These are phyloP conservation scores for Palythoa grandis DNA, from an alignment of 92 coral and sea anemone genomes.

Conservation along the genomic window DNA sequence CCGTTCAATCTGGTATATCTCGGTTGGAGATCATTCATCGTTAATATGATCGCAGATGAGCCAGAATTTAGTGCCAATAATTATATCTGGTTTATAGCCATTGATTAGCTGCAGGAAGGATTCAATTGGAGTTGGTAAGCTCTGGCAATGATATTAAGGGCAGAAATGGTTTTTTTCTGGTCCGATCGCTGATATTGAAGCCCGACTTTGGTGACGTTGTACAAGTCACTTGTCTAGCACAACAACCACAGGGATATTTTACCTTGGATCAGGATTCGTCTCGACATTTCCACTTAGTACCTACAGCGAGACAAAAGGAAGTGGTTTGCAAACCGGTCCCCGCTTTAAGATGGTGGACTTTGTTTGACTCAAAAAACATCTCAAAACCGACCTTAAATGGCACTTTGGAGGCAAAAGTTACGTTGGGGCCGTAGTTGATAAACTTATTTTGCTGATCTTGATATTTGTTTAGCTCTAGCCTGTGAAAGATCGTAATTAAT, in stretches of 20 bases:
- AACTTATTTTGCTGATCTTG: slow-evolving; percentile 9
- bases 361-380: too few species aligned
- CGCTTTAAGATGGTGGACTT: not conserved
- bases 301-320: slow-evolving; percentile 1
- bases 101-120: slow-evolving; percentile 23
- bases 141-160: too few species aligned
- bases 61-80: slow-evolving; percentile 53
- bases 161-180: too few species aligned
- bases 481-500: not conserved
- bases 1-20: slow-evolving; percentile 42
- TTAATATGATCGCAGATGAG: slow-evolving; percentile 8
- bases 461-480: not conserved
- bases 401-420: too few species aligned
- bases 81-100: slow-evolving; percentile 48
- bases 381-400: too few species aligned
- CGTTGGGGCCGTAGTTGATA: not conserved
- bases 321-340: not conserved
- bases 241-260: slow-evolving; percentile 7
- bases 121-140: too few species aligned
- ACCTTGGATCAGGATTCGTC: not conserved
- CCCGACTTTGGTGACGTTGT: too few species aligned
- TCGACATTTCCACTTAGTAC: not conserved
- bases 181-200: too few species aligned
- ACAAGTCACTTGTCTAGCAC: not conserved
- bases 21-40: slow-evolving; percentile 26